phyloP scores from a whole-genome alignment of 2,113 vertebrate species.

The Pygoscelis antarcticus region DNA sequence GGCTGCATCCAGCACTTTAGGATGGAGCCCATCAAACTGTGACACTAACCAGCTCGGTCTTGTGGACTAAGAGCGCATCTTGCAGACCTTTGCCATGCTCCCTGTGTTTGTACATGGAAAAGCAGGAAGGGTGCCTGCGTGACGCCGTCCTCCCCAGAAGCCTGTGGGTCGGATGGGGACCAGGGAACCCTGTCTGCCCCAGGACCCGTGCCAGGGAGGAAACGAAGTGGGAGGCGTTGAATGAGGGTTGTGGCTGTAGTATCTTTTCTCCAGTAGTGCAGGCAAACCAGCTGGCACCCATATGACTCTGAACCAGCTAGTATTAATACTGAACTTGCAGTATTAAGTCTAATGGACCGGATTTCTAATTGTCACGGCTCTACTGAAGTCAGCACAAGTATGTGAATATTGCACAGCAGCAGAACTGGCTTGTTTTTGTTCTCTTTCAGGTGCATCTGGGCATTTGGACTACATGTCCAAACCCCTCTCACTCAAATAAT shows the following conservation, averaged over 20 bases:
- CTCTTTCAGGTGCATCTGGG: not conserved
- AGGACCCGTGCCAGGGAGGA: not conserved
- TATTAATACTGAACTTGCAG: not conserved
- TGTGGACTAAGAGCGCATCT: not conserved
- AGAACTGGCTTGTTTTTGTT: not conserved
- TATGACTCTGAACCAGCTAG: not conserved
- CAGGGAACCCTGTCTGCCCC: not conserved
- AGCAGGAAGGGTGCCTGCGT: not conserved
- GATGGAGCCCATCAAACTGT: not conserved
- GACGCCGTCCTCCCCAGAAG: not conserved
- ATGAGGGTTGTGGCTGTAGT: not conserved
- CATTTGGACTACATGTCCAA: not conserved
- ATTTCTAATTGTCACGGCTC: not conserved
- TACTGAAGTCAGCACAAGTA: not conserved
- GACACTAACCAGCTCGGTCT: rapidly evolving
- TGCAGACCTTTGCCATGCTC: not conserved
- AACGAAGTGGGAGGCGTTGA: not conserved
- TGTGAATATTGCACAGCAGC: not conserved
- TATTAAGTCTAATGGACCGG: not conserved
- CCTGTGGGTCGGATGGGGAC: not conserved
- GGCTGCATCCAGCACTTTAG: not conserved
- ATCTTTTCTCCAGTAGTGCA: not conserved
- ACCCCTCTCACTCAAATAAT: not conserved
- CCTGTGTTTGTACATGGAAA: rapidly evolving
- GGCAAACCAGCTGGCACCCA: not conserved